These are phyloP conservation scores for Buceros bicornis DNA, from an alignment of 2,797 vertebrate species.

Conservation along the genomic window DNA sequence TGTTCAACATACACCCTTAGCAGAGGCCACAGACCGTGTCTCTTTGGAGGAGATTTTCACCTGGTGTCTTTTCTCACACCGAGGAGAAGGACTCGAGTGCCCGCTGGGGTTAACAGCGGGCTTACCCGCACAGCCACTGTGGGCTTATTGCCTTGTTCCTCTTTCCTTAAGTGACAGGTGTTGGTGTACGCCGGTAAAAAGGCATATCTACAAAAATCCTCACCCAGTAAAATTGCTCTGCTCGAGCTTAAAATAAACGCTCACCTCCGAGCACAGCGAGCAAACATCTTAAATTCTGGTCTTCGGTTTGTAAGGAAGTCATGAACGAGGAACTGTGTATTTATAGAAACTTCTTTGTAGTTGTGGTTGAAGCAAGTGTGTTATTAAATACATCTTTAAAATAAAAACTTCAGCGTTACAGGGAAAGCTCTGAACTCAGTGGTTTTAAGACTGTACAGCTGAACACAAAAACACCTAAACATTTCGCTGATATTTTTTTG, in stretches of 20 bases:
- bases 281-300: constrained; percentile 8
- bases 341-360: not conserved
- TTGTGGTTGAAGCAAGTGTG: not conserved
- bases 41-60: not conserved
- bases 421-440: not conserved
- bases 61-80: not conserved
- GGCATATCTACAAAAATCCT: not conserved
- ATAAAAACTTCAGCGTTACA: not conserved
- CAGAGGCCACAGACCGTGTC: not conserved
- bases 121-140: not conserved
- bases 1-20: not conserved
- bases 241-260: constrained; percentile 3
- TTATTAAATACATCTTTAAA: constrained; percentile 3
- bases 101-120: not conserved
- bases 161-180: not conserved
- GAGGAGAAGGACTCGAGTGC: not conserved
- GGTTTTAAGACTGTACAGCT: not conserved
- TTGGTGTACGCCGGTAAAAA: not conserved
- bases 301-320: not conserved
- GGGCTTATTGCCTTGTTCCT: not conserved
- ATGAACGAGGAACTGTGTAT: constrained; percentile 13
- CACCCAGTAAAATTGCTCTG: not conserved
- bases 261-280: not conserved
- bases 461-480: not conserved
- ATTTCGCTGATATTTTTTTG: not conserved